Evolutionary conservation across 2,797 vertebrate species (phyloP).

Genomic region (Chiroxiphia lanceolata): DNA sequence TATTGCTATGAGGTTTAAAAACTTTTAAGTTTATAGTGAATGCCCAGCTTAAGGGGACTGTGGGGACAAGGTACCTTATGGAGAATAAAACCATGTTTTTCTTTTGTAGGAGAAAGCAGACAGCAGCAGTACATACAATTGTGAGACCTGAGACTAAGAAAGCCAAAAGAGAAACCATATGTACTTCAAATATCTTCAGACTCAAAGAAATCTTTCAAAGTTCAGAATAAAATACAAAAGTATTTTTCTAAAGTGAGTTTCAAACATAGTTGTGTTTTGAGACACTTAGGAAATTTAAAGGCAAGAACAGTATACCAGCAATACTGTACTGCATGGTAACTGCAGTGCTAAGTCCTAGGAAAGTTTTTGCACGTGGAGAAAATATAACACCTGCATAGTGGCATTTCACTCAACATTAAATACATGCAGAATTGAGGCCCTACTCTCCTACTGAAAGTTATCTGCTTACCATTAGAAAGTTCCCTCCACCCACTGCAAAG

Average conservation of each 20-base stretch:
- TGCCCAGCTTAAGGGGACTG: background rate
- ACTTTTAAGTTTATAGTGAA: background rate
- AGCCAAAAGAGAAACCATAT: background rate
- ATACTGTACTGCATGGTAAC: background rate
- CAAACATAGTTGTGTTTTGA: background rate
- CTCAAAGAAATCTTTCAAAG: background rate
- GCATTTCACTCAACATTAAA: background rate
- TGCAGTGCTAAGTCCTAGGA: background rate
- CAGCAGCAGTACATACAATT: background rate
- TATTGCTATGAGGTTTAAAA: background rate
- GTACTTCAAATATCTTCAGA: background rate
- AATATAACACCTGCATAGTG: background rate
- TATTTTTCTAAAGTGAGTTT: background rate
- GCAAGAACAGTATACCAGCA: background rate
- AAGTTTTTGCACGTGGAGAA: background rate
- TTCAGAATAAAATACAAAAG: background rate
- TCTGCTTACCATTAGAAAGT: background rate
- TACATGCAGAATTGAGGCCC: background rate
- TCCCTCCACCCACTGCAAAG: background rate
- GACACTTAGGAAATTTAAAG: background rate
- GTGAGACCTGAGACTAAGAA: background rate
- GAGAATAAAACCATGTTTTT: background rate
- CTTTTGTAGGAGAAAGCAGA: background rate
- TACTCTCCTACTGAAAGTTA: background rate
- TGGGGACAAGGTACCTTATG: background rate